Base-by-base conservation (phyloP, 2,113 vertebrate species). In the Labeo rohita region DNA sequence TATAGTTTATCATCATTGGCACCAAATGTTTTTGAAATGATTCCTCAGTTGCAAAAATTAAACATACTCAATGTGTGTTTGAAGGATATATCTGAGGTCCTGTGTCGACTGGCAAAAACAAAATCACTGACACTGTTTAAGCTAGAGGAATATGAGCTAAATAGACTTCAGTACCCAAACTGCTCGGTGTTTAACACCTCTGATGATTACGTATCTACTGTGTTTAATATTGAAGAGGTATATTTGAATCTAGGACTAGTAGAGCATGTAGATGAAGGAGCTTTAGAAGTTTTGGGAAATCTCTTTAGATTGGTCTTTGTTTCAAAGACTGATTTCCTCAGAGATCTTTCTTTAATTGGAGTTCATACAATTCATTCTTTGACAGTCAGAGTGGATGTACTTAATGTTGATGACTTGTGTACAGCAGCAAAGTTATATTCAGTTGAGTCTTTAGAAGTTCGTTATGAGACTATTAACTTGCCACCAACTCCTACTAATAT, bases 1-100 rank as follows among this genome's bases (percentile, higher is more conserved):
- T 91, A 85, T 49, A 88, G 83, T 0, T 90, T 94, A 0, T 89
- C 90, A 9, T 59, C 89, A 9, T 84, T 93, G 6, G 90, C 93
- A 0, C 87, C 92, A 43, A 83, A 83, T 54, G 65, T 45, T 52
- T 72, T 49, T 52, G 47, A 75, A 50, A 75, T 0, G 1, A 50
- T 50, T 75, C 12, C 73, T 50, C 47, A 54, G n/a, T 54, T 77
- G 28, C n/a, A 36, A 54, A 16, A 5, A 34, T 34, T 54, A 34
- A 2, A 1, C 15, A 10, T 56, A 18, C 0, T 0, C 2, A 2
- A 18, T 18, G 49, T 5, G n/a, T 77, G 49, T 77, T 77, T 77
- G 12, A 77, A 39, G 36, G 36, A 43, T 18, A 43, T 34, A 34
- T 34, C 63, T 7, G 28, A 66, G 63, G 63, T 34, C 28, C 11